Percentiles rank a stretch among this genome's conserved stretches.
These are phyloP conservation scores for Calycopis cecrops DNA, from an alignment of 1,140 invertebrate species.

Conservation along the genomic window DNA sequence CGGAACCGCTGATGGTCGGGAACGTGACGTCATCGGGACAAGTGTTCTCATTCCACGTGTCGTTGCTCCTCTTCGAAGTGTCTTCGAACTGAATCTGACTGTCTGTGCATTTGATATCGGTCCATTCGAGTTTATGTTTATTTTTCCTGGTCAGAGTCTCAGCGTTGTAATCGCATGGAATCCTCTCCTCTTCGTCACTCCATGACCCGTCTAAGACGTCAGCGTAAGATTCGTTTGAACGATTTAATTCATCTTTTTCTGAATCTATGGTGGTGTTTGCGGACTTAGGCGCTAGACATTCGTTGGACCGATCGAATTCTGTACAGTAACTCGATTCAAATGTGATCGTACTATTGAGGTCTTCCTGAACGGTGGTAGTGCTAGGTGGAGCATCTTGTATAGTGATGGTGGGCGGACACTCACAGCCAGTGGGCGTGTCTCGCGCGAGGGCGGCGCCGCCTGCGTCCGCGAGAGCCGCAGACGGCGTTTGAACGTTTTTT, in stretches of 20 bases:
- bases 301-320: slow-evolving; percentile 54
- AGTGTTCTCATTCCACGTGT: slow-evolving; percentile 86
- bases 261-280: slow-evolving; percentile 50
- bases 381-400: slow-evolving; percentile 10
- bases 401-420: slow-evolving; percentile 11
- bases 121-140: slow-evolving; percentile 41
- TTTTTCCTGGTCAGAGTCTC: slow-evolving; percentile 34
- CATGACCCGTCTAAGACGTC: slow-evolving; percentile 51
- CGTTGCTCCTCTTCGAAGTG: slow-evolving; percentile 39
- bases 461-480: slow-evolving; percentile 63
- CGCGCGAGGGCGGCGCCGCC: slow-evolving; percentile 52
- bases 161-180: slow-evolving; percentile 24
- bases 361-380: slow-evolving; percentile 27
- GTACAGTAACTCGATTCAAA: slow-evolving; percentile 32
- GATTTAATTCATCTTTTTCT: slow-evolving; percentile 53
- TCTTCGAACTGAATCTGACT: slow-evolving; percentile 22
- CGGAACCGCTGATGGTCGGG: slow-evolving; percentile 85
- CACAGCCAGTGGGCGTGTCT: slow-evolving; percentile 32
- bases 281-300: slow-evolving; percentile 51
- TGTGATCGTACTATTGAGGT: slow-evolving; percentile 36
- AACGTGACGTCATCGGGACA: slow-evolving; percentile 85
- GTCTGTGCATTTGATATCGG: slow-evolving; percentile 41
- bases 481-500: slow-evolving; percentile 72
- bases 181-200: slow-evolving; percentile 39
- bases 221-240: slow-evolving; percentile 69